Percentiles rank a stretch among this genome's conserved stretches.
phyloP scores from a whole-genome alignment of 2,888 invertebrate genomes.

The Odontocolon sp. region DNA sequence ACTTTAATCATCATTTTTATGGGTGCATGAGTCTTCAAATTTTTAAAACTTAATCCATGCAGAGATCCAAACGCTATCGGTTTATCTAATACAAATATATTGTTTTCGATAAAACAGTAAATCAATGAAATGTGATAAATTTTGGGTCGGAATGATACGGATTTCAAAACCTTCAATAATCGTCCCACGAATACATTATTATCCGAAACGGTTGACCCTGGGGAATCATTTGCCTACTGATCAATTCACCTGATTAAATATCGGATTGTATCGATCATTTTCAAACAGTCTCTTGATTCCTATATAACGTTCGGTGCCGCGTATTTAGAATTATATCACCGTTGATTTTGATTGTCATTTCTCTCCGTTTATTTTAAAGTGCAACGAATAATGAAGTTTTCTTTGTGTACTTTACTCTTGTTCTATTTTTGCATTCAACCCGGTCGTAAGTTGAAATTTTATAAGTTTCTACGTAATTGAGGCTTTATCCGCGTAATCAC shows the following conservation, averaged over 20 bases:
- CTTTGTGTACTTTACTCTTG: not conserved
- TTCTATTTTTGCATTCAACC: not conserved
- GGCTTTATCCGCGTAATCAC: not conserved
- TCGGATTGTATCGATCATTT: not conserved
- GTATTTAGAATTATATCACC: not conserved
- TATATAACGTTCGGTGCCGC: slow-evolving; percentile 2
- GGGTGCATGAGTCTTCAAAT: no score
- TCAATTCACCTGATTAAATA: slow-evolving; percentile 29
- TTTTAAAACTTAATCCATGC: no score
- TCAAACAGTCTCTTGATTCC: not conserved
- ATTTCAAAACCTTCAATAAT: not conserved
- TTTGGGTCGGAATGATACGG: not conserved
- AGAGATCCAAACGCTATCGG: no score
- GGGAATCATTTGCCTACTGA: slow-evolving; percentile 6
- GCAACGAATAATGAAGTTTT: not conserved
- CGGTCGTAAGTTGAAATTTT: slow-evolving; percentile 6
- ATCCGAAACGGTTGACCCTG: not conserved
- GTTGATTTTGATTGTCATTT: not conserved
- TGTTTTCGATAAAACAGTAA: no score
- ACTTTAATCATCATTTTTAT: no score
- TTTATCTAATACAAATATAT: no score
- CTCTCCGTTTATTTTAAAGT: not conserved
- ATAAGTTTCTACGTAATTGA: not conserved
- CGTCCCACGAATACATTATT: not conserved
- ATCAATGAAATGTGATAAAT: no score